Base-by-base conservation (phyloP, 2,113 vertebrate species). In the Rhineura floridana region DNA sequence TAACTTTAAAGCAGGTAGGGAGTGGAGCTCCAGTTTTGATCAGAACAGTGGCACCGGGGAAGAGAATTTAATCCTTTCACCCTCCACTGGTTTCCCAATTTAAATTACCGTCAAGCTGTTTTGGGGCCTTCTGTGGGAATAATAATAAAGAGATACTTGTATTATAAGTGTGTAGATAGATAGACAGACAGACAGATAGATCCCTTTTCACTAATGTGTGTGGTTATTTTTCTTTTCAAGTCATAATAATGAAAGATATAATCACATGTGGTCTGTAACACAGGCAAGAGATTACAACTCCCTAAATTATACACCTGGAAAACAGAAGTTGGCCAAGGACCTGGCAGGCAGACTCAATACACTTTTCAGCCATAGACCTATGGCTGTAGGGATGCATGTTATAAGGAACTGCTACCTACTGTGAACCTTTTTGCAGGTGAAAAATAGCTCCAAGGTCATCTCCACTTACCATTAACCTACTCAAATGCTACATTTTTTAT, bases 401-500 rank as follows among this genome's bases (percentile, higher is more conserved):
- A n/a, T 67, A 69, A 75, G 21, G 52, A 62, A 73, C 30, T 73
- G 3, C 33, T 83, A 30, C 39, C 79, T 75, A 6, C 42, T 77
- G 52, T 77, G 84, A 55, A 33, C 9, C 28, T 25, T 86, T 86
- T 85, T 83, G 30, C 44, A 48, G 76, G 84, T 48, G 82, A 88
- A 83, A 84, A 42, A 77, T 89, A 75, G 89, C 81, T 79, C 90
- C 73, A 92, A 88, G 88, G 81, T 65, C 76, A 30, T 81, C 86
- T 91, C 86, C 90, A 89, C 83, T 95, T 93, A 83, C 93, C 87
- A 86, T 50, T 65, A 48, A 88, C 50, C 84, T 93, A 90, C 79
- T 93, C 87, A 81, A 59, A 48, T 48, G 83, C 33, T 65, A 78
- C 63, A 70, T 89, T 93, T 91, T 79, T 65, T 55, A n/a, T 46